Base-by-base conservation (phyloP, 2,797 vertebrate genomes). In the Falco cherrug region DNA sequence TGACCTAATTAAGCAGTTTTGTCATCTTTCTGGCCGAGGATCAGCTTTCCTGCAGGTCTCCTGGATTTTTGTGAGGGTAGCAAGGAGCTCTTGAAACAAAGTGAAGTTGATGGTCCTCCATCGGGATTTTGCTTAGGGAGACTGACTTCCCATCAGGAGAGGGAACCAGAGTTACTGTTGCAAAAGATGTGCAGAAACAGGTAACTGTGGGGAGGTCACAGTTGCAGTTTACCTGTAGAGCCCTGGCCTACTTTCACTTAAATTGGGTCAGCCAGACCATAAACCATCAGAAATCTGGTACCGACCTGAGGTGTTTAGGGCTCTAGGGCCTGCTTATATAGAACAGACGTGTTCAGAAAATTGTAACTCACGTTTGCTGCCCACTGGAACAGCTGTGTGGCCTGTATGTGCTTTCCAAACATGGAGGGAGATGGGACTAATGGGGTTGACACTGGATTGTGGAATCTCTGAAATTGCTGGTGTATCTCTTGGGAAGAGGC, bases 1-100 rank as follows among this genome's bases (percentile, higher is more conserved):
- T 85, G 93, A 91, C 89, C 78, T 94, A 95, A 83, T 96, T 93
- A 88, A 69, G 63, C 48, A 84, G 82, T 73, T 85, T 76, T 92
- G 89, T 90, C 47, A 79, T 82, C 57, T 83, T 94, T 60, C 41
- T 95, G 96, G 88, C 64, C 0, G 0, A 60, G 69, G 65, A 89
- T 93, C 78, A 82, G 71, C 74, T 77, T 93, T 75, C 64, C 53
- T 95, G 78, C 64, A 57, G 57, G 47, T 95, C 63, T 90, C 29
- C 6, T 1, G 5, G 54, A 69, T 21, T 81, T 87, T 95, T 95
- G 31, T 84, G 48, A 84, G 70, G 67, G 63, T 84, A 86, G 74
- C 43, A 43, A 63, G 73, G 18, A 89, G 35, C 56, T 60, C 61
- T 78, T 84, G 91, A 81, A 87, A 57, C 45, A 68, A 71, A 85